Evolutionary conservation across 2,888 invertebrate genomes (phyloP).

Genomic region (Drosophila paucipuncta): DNA sequence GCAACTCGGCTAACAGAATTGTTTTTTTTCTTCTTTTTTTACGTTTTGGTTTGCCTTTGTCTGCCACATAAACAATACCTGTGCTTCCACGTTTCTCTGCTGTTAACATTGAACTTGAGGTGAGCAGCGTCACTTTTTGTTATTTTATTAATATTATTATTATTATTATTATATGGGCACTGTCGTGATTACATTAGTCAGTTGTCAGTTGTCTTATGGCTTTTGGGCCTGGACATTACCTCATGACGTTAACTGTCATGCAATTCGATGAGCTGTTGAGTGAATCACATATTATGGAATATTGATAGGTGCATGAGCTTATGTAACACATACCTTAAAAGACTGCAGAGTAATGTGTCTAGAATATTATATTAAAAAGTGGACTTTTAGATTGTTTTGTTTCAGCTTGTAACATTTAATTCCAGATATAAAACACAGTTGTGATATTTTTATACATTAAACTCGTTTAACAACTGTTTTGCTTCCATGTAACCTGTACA

Average conservation of each 20-base stretch:
- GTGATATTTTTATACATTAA: slow-evolving; percentile 1
- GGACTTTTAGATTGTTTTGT: not conserved
- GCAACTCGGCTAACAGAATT: slow-evolving; percentile 5
- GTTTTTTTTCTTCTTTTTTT: not conserved
- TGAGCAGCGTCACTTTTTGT: slow-evolving; percentile 32
- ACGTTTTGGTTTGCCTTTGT: slow-evolving; percentile 20
- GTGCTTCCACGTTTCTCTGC: slow-evolving; percentile 28
- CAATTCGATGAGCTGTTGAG: slow-evolving; percentile 62
- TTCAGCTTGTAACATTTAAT: not conserved
- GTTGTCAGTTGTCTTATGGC: not conserved
- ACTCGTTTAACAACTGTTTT: slow-evolving; percentile 29
- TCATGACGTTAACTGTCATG: slow-evolving; percentile 42
- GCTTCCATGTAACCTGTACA: slow-evolving; percentile 17
- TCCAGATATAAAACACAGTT: not conserved
- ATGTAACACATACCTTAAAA: not conserved
- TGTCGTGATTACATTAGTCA: slow-evolving; percentile 29
- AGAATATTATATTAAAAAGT: not conserved
- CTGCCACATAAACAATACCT: slow-evolving; percentile 20
- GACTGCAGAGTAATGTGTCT: not conserved
- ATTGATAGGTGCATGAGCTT: not conserved
- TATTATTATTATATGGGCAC: slow-evolving; percentile 18
- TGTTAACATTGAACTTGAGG: slow-evolving; percentile 68
- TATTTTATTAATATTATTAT: slow-evolving; percentile 26
- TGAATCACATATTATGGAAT: slow-evolving; percentile 37
- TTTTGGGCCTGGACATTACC: slow-evolving; percentile 37